Evolutionary conservation across 2,888 invertebrate genomes (phyloP), one percentile per base, ranked within the genome.

Genomic region (Scelioninae gen. 1): DNA sequence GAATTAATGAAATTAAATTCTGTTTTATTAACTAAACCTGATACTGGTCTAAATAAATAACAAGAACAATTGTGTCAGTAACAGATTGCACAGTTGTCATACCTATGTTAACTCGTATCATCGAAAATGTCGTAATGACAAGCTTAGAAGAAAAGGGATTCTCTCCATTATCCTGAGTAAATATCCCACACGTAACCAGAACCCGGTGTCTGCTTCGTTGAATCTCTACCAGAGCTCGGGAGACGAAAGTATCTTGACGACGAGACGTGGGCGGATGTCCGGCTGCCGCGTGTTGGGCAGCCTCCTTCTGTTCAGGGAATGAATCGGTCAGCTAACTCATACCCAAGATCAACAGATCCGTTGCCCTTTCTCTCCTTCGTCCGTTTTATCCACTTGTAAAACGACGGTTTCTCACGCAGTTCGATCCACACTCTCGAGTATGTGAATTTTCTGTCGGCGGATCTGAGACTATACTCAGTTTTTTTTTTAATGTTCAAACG

Each of bases 101-200:
- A 66, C 83, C 74, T 71, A 65, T 13, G 75, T 83, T 78, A 83
- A 78, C 55, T 65, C 58, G 71, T 83, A 79, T 78, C 63, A 56
- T 63, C 51, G 63, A 43, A 71, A 76, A 71, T 32, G 81, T 63
- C 72, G 71, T 71, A 83, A 83, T 75, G 83, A 79, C 78, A 68
- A 65, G 78, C 56, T 68, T 43, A 45, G 74, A 63, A 78, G 75
- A 75, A 68, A 79, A 74, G 83, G 66, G 78, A 77, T 72, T 66
- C 53, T 71, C 71, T 83, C 83, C 83, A 83, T 83, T 83, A 80
- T 83, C 76, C 83, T 51, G 83, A 80, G 83, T 60, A 80, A 83
- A 83, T 77, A 80, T 71, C 55, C 80, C 45, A 43, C 71, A 60
- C 72, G 75, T 79, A 79, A 78, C 82, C 74, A 63, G 75, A 82